These are phyloP conservation scores for Rhinopomastus cyanomelas DNA, from an alignment of 2,113 vertebrate species.

Conservation along the genomic window DNA sequence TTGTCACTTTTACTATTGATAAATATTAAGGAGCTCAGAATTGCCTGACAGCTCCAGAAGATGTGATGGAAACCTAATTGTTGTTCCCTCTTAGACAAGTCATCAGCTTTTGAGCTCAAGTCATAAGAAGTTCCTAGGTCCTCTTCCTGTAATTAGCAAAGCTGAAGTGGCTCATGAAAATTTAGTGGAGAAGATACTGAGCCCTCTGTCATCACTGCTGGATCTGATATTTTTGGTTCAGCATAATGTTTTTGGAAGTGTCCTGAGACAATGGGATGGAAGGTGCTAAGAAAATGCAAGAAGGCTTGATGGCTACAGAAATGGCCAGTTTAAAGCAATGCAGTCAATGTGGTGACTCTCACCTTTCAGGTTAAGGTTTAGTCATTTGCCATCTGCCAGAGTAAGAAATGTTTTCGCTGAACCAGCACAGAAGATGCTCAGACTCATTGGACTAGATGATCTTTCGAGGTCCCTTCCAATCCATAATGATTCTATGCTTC, in stretches of 20 bases:
- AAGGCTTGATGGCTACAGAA: conserved; percentile 28
- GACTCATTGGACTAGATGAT: too few relatives aligned
- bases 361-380: conserved; percentile 28
- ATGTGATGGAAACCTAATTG: not conserved
- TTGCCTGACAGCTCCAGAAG: not conserved
- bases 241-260: not conserved
- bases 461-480: too few relatives aligned
- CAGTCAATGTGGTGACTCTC: not conserved
- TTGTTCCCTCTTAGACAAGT: not conserved
- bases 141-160: not conserved
- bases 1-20: not conserved
- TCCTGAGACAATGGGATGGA: not conserved
- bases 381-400: not conserved
- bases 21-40: not conserved
- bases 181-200: not conserved
- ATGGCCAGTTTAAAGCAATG: not conserved
- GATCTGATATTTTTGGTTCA: not conserved
- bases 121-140: not conserved
- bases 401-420: conserved; percentile 13
- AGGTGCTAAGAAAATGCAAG: not conserved
- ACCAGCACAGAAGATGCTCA: conserved; percentile 11
- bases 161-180: not conserved
- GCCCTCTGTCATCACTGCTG: not conserved
- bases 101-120: fast-evolving
- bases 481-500: too few relatives aligned